Evolutionary conservation across 2,797 vertebrate species (phyloP).

Genomic region (Salmo trutta): DNA sequence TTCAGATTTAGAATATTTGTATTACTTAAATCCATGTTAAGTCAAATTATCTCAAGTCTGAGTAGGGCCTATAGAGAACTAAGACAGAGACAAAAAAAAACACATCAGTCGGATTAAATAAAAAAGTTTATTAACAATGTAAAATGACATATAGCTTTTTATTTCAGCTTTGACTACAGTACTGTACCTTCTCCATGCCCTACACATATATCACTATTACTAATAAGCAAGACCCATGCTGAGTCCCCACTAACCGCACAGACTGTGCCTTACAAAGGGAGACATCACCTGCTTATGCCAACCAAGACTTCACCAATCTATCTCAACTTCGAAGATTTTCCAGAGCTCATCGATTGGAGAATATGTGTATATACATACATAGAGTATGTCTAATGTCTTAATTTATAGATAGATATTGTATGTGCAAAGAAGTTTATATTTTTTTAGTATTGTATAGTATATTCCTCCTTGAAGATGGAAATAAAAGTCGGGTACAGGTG

Average conservation of each 20-base stretch:
- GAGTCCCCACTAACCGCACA: slow-evolving; percentile 50
- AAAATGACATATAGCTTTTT: slow-evolving; percentile 80
- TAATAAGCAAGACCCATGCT: slow-evolving; percentile 84
- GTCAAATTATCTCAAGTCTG: slow-evolving; percentile 7
- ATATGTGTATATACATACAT: slow-evolving; percentile 69
- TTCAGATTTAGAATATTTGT: background rate
- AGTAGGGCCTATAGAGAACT: background rate
- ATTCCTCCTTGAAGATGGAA: slow-evolving; percentile 74
- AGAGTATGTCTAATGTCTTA: slow-evolving; percentile 61
- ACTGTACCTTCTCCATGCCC: slow-evolving; percentile 84
- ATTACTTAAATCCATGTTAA: background rate
- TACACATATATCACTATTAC: slow-evolving; percentile 80
- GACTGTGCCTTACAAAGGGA: slow-evolving; percentile 48
- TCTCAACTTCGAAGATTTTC: slow-evolving; percentile 75
- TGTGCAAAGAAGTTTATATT: slow-evolving; percentile 73
- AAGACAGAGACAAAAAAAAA: slow-evolving; percentile 24
- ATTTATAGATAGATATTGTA: slow-evolving; percentile 71
- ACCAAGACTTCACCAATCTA: slow-evolving; percentile 68
- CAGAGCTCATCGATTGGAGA: slow-evolving; percentile 68
- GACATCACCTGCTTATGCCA: slow-evolving; percentile 41
- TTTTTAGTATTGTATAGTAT: slow-evolving; percentile 71
- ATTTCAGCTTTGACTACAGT: slow-evolving; percentile 75
- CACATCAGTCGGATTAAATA: slow-evolving; percentile 60
- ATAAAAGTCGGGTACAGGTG: slow-evolving; percentile 73
- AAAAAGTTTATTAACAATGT: slow-evolving; percentile 85